These are phyloP conservation scores for Aramus guarauna DNA, from an alignment of 2,113 vertebrate genomes.

Conservation along the genomic window DNA sequence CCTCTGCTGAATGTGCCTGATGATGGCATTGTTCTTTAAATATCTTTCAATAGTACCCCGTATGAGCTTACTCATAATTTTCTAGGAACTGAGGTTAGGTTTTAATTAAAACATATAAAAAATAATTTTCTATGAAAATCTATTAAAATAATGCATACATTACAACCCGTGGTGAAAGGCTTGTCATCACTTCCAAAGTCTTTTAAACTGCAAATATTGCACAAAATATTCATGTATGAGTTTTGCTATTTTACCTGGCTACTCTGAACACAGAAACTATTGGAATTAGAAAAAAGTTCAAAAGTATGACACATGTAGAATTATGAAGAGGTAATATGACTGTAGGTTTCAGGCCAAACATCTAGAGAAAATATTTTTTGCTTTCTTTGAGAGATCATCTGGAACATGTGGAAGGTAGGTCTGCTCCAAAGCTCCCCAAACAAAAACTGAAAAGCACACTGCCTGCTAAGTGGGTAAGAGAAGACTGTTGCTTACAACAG, in stretches of 20 bases:
- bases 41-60: background rate
- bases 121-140: background rate
- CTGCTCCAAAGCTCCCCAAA: background rate
- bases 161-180: background rate
- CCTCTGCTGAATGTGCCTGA: background rate
- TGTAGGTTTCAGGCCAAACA: background rate
- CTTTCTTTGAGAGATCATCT: background rate
- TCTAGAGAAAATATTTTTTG: background rate
- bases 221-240: background rate
- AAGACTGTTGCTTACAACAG: background rate
- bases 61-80: background rate
- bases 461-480: background rate
- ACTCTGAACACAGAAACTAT: background rate
- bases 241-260: background rate
- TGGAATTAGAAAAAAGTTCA: background rate
- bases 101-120: background rate
- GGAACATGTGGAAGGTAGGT: background rate
- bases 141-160: background rate
- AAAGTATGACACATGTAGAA: background rate
- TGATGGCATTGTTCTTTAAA: background rate
- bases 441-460: background rate
- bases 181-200: background rate
- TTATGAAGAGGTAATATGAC: background rate
- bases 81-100: background rate
- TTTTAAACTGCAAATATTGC: background rate